Base-by-base conservation (phyloP, 2,888 invertebrate species). In the Pinctada fucata region DNA sequence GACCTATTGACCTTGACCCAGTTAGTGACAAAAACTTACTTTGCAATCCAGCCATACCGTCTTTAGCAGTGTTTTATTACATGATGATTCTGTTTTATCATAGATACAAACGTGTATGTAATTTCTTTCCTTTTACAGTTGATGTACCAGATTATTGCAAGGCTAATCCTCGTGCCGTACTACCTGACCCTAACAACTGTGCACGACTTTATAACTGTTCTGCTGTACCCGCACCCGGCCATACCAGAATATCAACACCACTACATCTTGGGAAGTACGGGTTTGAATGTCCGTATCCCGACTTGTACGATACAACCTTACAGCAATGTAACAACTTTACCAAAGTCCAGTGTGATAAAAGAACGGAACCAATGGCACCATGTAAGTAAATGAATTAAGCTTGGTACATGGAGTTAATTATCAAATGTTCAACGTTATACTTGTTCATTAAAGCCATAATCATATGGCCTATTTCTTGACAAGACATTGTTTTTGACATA, bases 211-310 rank as follows among this genome's bases (percentile, higher is more conserved):
- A 69, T 65, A 76, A 79, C 73, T 79, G 79, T 69, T 64, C 67
- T 64, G 47, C 13, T 45, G n/a, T 31, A 10, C 3, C 45, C 8
- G 10, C 63, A 5, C 3, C 45, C 5, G 73, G 73, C 47, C 45
- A 73, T 64, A 16, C 50, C n/a, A 45, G 13, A 5, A 13, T 64
- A 48, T 13, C 50, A 6, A 71, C 49, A 50, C 69, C 79, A 58
- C 67, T 31, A 13, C 63, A 47, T 3, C 31, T 71, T 8, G 66
- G 49, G 10, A 8, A 58, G 31, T 69, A 47, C 31, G n/a, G 64
- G 65, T 66, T 72, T 31, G 84, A 84, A 73, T 84, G 84, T 65
- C 70, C 48, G 3, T 84, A 84, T 65, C 84, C 84, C 50, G 80
- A 85, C 31, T 76, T 85, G 10, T 85, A 82, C 75, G 82, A 82